Evolutionary conservation across 2,797 vertebrate genomes (phyloP).

Genomic region (Sebastes minor): DNA sequence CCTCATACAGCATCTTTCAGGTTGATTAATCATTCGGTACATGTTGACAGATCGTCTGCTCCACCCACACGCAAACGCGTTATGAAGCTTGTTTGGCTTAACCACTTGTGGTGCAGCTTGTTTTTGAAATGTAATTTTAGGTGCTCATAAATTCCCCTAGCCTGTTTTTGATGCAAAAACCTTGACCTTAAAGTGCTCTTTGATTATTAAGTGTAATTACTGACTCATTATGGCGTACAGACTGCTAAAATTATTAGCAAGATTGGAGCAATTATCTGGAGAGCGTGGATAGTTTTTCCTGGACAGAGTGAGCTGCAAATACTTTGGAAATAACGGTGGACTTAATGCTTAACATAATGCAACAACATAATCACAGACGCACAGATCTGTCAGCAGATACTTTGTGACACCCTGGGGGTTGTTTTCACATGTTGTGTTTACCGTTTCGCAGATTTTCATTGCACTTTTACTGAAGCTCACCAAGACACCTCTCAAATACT

Average conservation of each 20-base stretch:
- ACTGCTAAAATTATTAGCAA: conserved; percentile 26
- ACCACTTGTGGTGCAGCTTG: conserved; percentile 9
- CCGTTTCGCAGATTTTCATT: neutral
- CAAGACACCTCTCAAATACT: neutral
- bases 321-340: conserved; percentile 6
- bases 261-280: conserved; percentile 45
- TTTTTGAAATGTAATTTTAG: conserved; percentile 13
- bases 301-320: conserved; percentile 5
- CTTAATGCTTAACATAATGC: neutral
- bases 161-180: conserved; percentile 7
- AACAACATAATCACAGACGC: neutral
- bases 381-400: neutral
- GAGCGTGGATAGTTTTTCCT: conserved; percentile 23
- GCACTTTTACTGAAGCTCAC: neutral
- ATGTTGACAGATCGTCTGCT: conserved; percentile 48
- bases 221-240: conserved; percentile 18
- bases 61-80: conserved; percentile 31
- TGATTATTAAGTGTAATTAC: conserved; percentile 49
- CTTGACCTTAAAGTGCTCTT: conserved; percentile 41
- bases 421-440: conserved; percentile 2
- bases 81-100: conserved; percentile 14
- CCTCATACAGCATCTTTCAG: conserved; percentile 17
- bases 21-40: conserved; percentile 46
- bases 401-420: neutral
- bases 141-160: neutral